phyloP scores from a whole-genome alignment of 2,888 invertebrate genomes.

The Mallateleia sp. region DNA sequence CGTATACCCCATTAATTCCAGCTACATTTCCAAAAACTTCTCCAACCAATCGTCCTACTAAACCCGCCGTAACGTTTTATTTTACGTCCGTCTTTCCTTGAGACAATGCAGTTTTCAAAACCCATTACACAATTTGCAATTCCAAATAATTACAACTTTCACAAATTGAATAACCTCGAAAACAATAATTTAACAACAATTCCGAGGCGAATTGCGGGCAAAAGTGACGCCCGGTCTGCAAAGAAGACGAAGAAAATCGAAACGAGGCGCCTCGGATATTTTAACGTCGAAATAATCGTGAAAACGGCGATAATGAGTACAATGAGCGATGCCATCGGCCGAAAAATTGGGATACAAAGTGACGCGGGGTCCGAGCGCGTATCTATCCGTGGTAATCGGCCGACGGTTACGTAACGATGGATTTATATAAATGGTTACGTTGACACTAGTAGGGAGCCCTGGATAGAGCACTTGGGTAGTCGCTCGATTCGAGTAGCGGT shows the following conservation, averaged over 20 bases:
- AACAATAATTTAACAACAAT: background rate
- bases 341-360: constrained; percentile 50
- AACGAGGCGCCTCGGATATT: background rate
- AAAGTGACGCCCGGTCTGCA: background rate
- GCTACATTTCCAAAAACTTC: background rate
- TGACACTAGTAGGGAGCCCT: constrained; percentile 86
- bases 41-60: too few species aligned
- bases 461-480: constrained; percentile 76
- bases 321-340: background rate
- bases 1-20: too few species aligned
- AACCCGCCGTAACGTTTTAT: too few species aligned
- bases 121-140: background rate
- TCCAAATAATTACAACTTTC: constrained; percentile 2
- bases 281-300: background rate
- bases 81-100: background rate
- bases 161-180: background rate
- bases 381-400: constrained; percentile 85
- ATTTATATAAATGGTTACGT: constrained; percentile 90
- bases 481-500: constrained; percentile 65
- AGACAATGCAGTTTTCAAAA: background rate
- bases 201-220: background rate
- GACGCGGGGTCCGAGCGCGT: constrained; percentile 59
- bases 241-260: background rate
- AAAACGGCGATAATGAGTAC: background rate
- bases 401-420: constrained; percentile 88